Percentiles rank a stretch among this genome's conserved stretches.
phyloP scores from a whole-genome alignment of 2,797 vertebrate species.

The Remorina albescens region DNA sequence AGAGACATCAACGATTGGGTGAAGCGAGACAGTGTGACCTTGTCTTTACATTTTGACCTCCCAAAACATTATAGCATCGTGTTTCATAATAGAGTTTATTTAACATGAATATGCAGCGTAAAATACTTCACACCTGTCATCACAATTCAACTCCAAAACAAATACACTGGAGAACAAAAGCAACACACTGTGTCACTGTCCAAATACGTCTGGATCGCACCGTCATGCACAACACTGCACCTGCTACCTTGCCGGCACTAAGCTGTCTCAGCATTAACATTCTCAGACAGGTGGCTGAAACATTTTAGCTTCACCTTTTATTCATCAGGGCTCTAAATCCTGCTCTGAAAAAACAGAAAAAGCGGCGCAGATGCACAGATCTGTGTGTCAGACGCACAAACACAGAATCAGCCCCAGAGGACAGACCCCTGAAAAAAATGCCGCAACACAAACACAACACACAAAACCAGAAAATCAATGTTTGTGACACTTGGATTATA shows the following conservation, averaged over 20 bases:
- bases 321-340: constrained; percentile 17
- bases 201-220: background rate
- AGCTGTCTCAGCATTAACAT: constrained; percentile 22
- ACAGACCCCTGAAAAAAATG: constrained; percentile 40
- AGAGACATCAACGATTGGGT: too few relatives aligned
- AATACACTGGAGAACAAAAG: background rate
- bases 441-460: constrained; percentile 6
- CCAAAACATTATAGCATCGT: too few relatives aligned
- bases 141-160: background rate
- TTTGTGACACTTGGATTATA: background rate
- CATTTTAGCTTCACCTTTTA: constrained; percentile 11
- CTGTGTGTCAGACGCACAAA: constrained; percentile 53
- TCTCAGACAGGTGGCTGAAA: constrained; percentile 64
- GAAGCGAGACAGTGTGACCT: background rate
- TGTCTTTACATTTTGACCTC: too few relatives aligned
- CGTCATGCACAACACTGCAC: constrained; percentile 24
- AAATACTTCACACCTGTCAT: background rate
- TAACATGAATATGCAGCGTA: background rate
- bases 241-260: constrained; percentile 30
- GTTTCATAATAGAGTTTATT: background rate
- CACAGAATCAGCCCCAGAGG: constrained; percentile 39
- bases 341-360: constrained; percentile 24
- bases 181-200: constrained; percentile 11
- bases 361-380: constrained; percentile 7
- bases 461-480: background rate